phyloP scores from a whole-genome alignment of 1,140 invertebrate genomes.

The Euwallacea fornicatus region DNA sequence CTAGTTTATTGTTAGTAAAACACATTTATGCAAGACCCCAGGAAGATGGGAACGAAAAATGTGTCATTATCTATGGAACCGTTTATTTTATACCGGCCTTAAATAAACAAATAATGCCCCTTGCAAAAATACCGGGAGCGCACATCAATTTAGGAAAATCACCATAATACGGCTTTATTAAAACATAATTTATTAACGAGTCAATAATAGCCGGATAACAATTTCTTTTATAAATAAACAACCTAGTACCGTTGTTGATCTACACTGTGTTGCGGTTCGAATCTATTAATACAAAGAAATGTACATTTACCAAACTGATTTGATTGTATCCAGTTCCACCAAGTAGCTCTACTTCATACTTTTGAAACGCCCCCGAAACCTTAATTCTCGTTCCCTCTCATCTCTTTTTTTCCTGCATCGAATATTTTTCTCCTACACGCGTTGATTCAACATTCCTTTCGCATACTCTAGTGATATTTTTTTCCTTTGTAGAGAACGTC shows the following conservation, averaged over 20 bases:
- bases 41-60: slow-evolving; percentile 35
- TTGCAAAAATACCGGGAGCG: neutral
- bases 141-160: slow-evolving; percentile 11
- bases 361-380: no score
- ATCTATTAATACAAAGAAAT: slow-evolving; percentile 11
- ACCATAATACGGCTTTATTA: slow-evolving; percentile 29
- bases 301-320: slow-evolving; percentile 3
- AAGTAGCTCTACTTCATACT: no score
- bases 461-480: no score
- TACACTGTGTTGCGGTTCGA: slow-evolving; percentile 7
- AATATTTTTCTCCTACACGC: no score
- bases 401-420: no score
- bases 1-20: slow-evolving; percentile 37
- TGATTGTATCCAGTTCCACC: neutral
- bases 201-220: slow-evolving; percentile 19
- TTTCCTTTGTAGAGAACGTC: no score
- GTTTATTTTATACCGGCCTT: slow-evolving; percentile 26
- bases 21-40: slow-evolving; percentile 28
- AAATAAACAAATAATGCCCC: slow-evolving; percentile 37
- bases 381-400: no score
- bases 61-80: slow-evolving; percentile 29
- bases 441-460: no score
- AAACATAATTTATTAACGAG: slow-evolving; percentile 36
- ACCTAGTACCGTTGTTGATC: slow-evolving; percentile 7
- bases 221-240: slow-evolving; percentile 34